Percentiles rank a stretch among this genome's conserved stretches.
Conservation (phyloP, 2,888 invertebrate species). For the Ectemnius continuus region DNA sequence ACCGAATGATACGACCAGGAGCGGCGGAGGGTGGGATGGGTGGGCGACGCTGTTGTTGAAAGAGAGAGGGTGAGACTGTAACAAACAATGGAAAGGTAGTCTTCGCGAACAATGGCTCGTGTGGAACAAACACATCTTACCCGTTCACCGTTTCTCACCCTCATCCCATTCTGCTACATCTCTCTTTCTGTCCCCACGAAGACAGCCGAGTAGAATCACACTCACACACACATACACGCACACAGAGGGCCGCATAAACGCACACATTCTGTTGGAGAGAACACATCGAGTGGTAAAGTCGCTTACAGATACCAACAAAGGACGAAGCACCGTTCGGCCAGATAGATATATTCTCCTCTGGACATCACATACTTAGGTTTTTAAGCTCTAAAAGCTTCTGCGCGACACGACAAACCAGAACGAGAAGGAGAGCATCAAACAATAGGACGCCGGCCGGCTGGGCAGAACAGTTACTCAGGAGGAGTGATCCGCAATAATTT, state of each 20-base stretch:
- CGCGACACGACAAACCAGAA: constrained; percentile 13
- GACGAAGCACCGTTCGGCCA: constrained; percentile 29
- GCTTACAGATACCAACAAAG: constrained; percentile 29
- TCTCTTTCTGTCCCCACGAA: not conserved
- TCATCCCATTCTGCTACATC: constrained; percentile 27
- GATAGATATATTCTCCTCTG: constrained; percentile 38
- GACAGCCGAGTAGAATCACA: not conserved
- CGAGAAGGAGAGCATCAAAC: constrained; percentile 13
- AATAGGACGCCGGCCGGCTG: constrained; percentile 48
- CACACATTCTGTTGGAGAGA: no score
- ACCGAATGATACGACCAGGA: constrained; percentile 58
- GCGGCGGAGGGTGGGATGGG: constrained; percentile 64
- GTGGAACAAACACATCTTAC: constrained; percentile 77
- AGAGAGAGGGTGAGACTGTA: constrained; percentile 66
- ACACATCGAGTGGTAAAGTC: constrained; percentile 6
- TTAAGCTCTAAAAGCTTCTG: constrained; percentile 56
- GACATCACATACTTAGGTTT: constrained; percentile 53
- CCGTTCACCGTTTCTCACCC: constrained; percentile 64
- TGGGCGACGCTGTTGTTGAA: constrained; percentile 52
- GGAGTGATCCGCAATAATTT: constrained; percentile 44
- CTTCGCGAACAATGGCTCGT: constrained; percentile 75
- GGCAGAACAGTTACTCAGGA: constrained; percentile 28
- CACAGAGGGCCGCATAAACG: not conserved
- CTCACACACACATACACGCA: not conserved
- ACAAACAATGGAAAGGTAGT: constrained; percentile 76